Evolutionary conservation across 92 coral and sea anemone species (phyloP).

Genomic region (Phymanthus crucifer): DNA sequence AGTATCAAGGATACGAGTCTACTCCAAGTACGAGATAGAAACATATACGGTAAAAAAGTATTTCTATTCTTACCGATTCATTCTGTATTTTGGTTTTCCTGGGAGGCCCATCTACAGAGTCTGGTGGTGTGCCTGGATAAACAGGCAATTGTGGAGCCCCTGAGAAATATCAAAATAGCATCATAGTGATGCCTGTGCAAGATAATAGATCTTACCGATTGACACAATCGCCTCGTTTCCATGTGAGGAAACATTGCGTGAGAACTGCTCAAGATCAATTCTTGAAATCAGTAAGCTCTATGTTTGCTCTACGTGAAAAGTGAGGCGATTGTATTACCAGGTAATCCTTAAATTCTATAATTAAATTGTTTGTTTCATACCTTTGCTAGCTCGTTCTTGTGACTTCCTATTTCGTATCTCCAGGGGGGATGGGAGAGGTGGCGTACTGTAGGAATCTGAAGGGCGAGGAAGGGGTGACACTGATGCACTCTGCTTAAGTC

Average conservation of each 20-base stretch:
- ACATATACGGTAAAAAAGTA: not conserved
- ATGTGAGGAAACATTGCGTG: too few species aligned
- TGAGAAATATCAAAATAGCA: not conserved
- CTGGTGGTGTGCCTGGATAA: not conserved
- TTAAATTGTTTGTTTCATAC: constrained; percentile 10
- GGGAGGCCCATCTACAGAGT: constrained; percentile 50
- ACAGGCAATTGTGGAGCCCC: constrained; percentile 35
- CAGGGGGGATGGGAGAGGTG: constrained; percentile 78
- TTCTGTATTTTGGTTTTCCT: not conserved
- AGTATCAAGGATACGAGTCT: too few species aligned
- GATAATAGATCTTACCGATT: too few species aligned
- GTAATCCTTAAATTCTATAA: too few species aligned
- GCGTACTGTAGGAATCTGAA: constrained; percentile 21
- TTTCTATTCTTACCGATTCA: not conserved
- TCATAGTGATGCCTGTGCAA: not conserved
- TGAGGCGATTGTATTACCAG: too few species aligned
- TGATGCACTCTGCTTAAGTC: constrained; percentile 56
- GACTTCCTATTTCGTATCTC: constrained; percentile 42
- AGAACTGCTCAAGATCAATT: too few species aligned
- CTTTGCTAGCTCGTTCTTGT: constrained; percentile 22
- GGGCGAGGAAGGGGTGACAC: constrained; percentile 10
- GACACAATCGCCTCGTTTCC: too few species aligned
- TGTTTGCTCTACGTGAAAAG: too few species aligned
- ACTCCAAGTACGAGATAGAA: too few species aligned
- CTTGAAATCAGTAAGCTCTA: too few species aligned